Evolutionary conservation across 2,113 vertebrate genomes (phyloP).

Genomic region (Coturnix japonica): DNA sequence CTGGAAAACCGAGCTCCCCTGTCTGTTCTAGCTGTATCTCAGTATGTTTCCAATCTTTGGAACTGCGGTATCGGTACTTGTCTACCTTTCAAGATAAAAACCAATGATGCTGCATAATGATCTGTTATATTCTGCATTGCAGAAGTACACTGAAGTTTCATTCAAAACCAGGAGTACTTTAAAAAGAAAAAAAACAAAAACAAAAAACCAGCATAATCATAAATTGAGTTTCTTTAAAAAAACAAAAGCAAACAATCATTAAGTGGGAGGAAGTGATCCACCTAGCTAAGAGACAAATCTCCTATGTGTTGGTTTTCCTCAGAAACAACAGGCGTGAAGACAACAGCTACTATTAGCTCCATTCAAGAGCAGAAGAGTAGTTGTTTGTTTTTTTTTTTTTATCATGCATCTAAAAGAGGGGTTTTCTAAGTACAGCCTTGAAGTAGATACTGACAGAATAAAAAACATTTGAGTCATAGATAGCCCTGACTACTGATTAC

Average conservation of each 20-base stretch:
- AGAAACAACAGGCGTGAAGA: not conserved
- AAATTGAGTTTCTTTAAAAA: not conserved
- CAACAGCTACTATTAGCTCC: not conserved
- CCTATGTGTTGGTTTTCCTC: not conserved
- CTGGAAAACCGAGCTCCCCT: not conserved
- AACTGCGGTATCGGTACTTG: not conserved
- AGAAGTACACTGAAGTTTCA: not conserved
- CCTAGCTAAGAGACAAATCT: not conserved
- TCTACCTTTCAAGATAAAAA: not conserved
- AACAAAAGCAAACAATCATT: not conserved
- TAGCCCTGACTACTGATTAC: not conserved
- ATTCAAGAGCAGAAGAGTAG: not conserved
- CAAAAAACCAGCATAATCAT: not conserved
- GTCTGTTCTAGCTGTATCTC: not conserved
- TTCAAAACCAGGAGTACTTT: not conserved
- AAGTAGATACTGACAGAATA: too few relatives aligned
- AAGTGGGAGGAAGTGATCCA: rapidly evolving
- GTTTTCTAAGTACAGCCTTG: not conserved
- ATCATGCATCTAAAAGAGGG: not conserved
- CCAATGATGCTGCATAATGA: not conserved
- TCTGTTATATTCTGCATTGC: not conserved
- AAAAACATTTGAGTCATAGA: not conserved
- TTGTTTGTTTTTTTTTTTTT: not conserved
- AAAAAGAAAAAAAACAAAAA: too few relatives aligned
- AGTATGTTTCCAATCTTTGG: not conserved